A percentile compares a stretch with the other conserved stretches of the same genome.
Evolutionary conservation across 2,888 invertebrate genomes (phyloP).

Genomic region (Agrenia bidenticulata): DNA sequence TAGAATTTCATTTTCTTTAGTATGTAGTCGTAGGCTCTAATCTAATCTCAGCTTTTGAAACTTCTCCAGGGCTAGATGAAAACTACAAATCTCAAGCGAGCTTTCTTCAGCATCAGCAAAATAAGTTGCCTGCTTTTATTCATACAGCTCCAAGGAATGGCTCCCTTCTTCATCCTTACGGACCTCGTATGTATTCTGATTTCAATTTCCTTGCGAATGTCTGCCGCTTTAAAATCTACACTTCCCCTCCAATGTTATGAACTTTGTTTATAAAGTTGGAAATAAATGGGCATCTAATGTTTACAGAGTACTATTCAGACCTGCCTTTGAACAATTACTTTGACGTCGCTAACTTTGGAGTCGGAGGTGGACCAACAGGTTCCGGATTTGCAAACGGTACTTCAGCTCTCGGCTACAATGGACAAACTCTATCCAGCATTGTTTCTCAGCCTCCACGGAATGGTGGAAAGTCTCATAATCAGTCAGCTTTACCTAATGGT

Average conservation of each 20-base stretch:
- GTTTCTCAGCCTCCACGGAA: conserved; percentile 25
- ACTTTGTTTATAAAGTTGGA: neutral
- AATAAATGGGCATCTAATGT: neutral
- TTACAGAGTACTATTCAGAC: conserved; percentile 16
- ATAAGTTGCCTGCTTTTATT: conserved; percentile 51
- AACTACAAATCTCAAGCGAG: conserved; percentile 39
- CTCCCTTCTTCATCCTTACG: conserved; percentile 46
- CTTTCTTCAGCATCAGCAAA: conserved; percentile 44
- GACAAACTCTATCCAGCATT: conserved; percentile 27
- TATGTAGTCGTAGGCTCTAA: neutral
- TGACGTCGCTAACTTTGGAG: conserved; percentile 28
- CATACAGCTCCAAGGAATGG: conserved; percentile 45
- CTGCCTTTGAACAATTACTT: conserved; percentile 11
- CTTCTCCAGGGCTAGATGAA: conserved; percentile 38
- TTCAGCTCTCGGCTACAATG: conserved; percentile 15
- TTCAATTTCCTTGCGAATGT: neutral
- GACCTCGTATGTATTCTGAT: conserved; percentile 47
- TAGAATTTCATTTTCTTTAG: neutral
- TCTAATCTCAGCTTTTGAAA: neutral
- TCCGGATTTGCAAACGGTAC: conserved; percentile 27
- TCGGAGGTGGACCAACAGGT: conserved; percentile 14
- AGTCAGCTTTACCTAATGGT: conserved; percentile 7
- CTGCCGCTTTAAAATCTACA: neutral
- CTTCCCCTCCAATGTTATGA: neutral
- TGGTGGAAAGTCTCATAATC: conserved; percentile 13